These are phyloP conservation scores for Trematomus bernacchii DNA, from an alignment of 2,797 vertebrate genomes.

Conservation along the genomic window DNA sequence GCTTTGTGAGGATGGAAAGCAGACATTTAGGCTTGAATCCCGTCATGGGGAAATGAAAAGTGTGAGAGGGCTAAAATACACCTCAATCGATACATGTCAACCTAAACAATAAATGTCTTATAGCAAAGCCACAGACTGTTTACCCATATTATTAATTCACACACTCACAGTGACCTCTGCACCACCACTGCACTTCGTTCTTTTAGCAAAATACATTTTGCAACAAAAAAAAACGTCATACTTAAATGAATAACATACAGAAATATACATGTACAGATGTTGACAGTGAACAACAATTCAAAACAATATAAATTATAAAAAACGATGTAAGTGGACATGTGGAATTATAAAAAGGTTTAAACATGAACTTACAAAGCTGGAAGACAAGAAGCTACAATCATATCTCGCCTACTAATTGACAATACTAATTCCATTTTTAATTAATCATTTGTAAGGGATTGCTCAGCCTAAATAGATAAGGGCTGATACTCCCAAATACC, in stretches of 20 bases:
- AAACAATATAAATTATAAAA: no score
- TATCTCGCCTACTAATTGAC: no score
- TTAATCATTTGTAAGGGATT: conserved; percentile 32
- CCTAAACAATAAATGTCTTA: conserved; percentile 12
- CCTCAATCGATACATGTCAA: conserved; percentile 31
- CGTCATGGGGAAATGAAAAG: conserved; percentile 5
- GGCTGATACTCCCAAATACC: conserved; percentile 14
- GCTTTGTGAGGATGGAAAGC: conserved; percentile 3
- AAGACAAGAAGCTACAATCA: no score
- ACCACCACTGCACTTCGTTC: conserved; percentile 6
- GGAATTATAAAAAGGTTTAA: no score
- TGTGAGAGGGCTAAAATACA: background rate
- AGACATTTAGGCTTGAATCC: conserved; percentile 4
- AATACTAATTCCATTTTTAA: no score
- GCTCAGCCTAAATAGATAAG: conserved; percentile 39
- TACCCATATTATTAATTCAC: conserved; percentile 46
- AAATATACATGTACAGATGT: no score
- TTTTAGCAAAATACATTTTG: no score
- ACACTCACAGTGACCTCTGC: conserved; percentile 51
- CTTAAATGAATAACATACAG: no score
- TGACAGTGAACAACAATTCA: no score
- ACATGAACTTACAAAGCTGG: no score
- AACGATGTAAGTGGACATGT: no score
- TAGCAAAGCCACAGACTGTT: conserved; percentile 42
- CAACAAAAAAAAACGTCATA: no score